phyloP scores from a whole-genome alignment of 1,140 invertebrate species.

The Ectropis grisescens region DNA sequence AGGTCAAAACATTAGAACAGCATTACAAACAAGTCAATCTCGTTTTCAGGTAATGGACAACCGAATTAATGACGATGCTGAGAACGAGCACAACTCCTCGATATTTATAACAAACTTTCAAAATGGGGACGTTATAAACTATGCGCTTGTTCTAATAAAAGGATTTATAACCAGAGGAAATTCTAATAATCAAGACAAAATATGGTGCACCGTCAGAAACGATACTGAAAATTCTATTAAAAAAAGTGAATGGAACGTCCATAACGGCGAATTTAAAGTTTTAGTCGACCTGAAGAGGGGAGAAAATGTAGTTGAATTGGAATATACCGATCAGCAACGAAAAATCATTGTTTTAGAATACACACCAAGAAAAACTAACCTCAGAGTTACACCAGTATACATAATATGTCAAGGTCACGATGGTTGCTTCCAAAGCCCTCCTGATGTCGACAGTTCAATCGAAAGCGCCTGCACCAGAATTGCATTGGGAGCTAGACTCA shows the following conservation, averaged over 20 bases:
- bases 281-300: conserved; percentile 54
- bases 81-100: conserved; percentile 47
- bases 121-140: conserved; percentile 61
- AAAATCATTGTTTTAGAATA: conserved; percentile 47
- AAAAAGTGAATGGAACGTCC: conserved; percentile 50
- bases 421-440: conserved; percentile 84
- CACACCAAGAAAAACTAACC: conserved; percentile 60
- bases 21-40: background rate
- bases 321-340: conserved; percentile 37
- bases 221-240: conserved; percentile 34
- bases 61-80: conserved; percentile 43
- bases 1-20: conserved; percentile 8
- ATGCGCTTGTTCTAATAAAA: conserved; percentile 60
- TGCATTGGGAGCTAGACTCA: conserved; percentile 80
- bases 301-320: conserved; percentile 50
- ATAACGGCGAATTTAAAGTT: conserved; percentile 64
- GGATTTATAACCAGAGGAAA: conserved; percentile 57
- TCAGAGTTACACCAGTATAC: conserved; percentile 76
- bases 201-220: conserved; percentile 38
- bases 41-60: conserved; percentile 65
- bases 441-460: conserved; percentile 76
- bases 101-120: conserved; percentile 63
- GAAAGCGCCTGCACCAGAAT: conserved; percentile 84
- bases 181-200: conserved; percentile 53
- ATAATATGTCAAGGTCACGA: conserved; percentile 82